A percentile compares a stretch with the other conserved stretches of the same genome.
Conservation (phyloP, 2,113 vertebrate genomes). For the Neodontobutis hainanensis region DNA sequence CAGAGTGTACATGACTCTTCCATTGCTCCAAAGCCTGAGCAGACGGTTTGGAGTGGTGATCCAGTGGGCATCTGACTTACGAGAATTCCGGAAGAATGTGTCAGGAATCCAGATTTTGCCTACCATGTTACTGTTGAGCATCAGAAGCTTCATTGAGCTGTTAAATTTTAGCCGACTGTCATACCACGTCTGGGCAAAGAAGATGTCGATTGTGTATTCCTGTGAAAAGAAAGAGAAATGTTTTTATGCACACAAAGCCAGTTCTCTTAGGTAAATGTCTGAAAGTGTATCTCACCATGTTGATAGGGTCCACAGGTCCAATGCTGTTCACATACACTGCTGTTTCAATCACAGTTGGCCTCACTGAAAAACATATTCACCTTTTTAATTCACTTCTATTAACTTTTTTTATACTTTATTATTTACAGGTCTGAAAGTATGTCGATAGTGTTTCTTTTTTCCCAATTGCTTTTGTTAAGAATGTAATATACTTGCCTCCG, state of each 20-base stretch:
- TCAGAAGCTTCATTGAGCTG: conserved; percentile 93
- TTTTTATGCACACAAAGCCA: not conserved
- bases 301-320: conserved; percentile 95
- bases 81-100: conserved; percentile 97
- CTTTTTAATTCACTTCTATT: too few species aligned
- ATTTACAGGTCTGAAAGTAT: too few species aligned
- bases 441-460: not conserved
- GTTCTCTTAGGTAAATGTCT: conserved; percentile 12
- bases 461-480: not conserved
- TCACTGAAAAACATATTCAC: conserved; percentile 83
- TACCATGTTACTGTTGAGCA: conserved; percentile 98
- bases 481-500: conserved; percentile 81
- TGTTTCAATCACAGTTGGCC: conserved; percentile 94
- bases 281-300: conserved; percentile 86
- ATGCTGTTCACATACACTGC: conserved; percentile 97
- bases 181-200: conserved; percentile 98
- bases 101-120: conserved; percentile 99
- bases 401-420: too few species aligned
- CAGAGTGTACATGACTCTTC: conserved; percentile 93
- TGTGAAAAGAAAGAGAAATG: conserved; percentile 64
- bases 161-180: conserved; percentile 97
- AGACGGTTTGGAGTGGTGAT: conserved; percentile 98
- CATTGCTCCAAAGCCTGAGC: conserved; percentile 93
- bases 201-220: conserved; percentile 99
- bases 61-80: conserved; percentile 98